Evolutionary conservation across 2,797 vertebrate species (phyloP), one percentile per base, ranked within the genome.

Genomic region (Paratrypauchen microcephalus): DNA sequence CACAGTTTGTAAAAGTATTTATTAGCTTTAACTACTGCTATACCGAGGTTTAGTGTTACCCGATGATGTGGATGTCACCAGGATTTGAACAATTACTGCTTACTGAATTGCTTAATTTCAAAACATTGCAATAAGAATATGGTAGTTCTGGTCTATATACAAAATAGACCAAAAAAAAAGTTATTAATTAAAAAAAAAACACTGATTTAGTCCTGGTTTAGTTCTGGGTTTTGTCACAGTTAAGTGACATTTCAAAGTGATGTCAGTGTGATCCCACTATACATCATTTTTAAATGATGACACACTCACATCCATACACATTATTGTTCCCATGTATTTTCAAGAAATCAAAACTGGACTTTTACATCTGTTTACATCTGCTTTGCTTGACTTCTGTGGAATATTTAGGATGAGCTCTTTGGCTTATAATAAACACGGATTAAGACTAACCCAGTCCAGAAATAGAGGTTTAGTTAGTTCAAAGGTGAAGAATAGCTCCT

Each of bases 341-440:
- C 39, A 41, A 41, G 0, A 41, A 2, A 41, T 41, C 39, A 12
- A 41, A 15, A 45, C n/a, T n/a, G n/a, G n/a, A n/a, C n/a, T n/a
- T n/a, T n/a, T n/a, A n/a, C n/a, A n/a, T n/a, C n/a, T n/a, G 63
- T 58, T 62, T 77, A 24, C 30, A 28, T 65, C 15, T 5, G 68
- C 18, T 2, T 48, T 19, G 2, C 62, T 63, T 61, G 19, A 19
- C 58, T 48, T n/a, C 5, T 9, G 47, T 9, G 64, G 48, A 60
- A 23, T 2, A 23, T 68, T 74, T n/a, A 48, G 16, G 19, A 4
- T 71, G 50, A 70, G 50, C 39, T 21, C 16, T 71, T 65, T 47
- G 60, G 24, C 19, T 60, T 41, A 12, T 15, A 54, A 47, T 61
- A 55, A 66, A 66, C 57, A 55, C 32, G 24, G 21, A 63, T 62